Base-by-base conservation (phyloP, 1,140 invertebrate species). In the Solenopsis invicta region DNA sequence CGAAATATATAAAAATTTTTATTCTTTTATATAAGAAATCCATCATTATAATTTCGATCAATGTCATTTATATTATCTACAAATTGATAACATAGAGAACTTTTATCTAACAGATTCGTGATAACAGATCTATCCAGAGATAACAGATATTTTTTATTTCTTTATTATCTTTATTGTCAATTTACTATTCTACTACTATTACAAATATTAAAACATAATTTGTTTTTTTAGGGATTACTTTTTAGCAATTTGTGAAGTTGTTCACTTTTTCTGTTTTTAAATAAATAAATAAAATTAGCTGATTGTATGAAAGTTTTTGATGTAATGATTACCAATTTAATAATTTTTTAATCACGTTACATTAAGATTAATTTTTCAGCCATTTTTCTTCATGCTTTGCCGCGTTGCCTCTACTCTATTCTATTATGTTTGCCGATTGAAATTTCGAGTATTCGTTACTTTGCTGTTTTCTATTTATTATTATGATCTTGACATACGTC, bases 401-500 rank as follows among this genome's bases (percentile, higher is more conserved):
- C 34, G 4, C 37, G 41, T 48, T 29, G 1, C 24, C 5, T 13
- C 41, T 41, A 50, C 6, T 76, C n/a, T 69, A 69, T 54, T 12
- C 12, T 18, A 18, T n/a, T 59, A 21, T 24, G n/a, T 29, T 29
- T 45, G 21, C 21, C 67, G 37, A 64, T 41, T 75, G 21, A 71
- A 18, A 61, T 81, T 87, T 86, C 45, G 41, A 61, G n/a, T 45
- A 66, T 71, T 56, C 13, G 48, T 62, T 21, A 21, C 61, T 71
- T 64, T 37, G 48, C 0, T 21, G 34, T 67, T 85, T 90, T 90
- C 89, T 90, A 90, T 90, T 90, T 90, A 90, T 75, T 90, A 80
- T 90, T 89, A 80, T 89, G 88, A 85, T 90, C 29, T 76, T 87
- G 54, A 34, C 41, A 24, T 74, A 74, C 56, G 78, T 61, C 41